phyloP scores from a whole-genome alignment of 1,140 invertebrate genomes.

The Helicoverpa armigera region DNA sequence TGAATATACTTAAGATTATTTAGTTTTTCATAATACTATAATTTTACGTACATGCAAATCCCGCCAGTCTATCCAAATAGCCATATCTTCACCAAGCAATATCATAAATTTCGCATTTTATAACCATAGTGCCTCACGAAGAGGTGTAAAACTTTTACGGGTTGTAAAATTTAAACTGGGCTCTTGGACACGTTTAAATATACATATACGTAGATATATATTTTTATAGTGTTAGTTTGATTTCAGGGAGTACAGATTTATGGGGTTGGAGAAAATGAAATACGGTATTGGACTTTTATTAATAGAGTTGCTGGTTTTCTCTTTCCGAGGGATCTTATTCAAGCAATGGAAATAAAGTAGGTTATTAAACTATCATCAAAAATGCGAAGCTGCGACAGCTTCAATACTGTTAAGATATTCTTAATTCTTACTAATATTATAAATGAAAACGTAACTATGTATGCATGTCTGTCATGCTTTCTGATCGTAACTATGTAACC shows the following conservation, averaged over 20 bases:
- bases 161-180: conserved; percentile 33
- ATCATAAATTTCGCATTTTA: conserved; percentile 34
- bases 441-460: too few relatives aligned
- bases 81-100: conserved; percentile 13
- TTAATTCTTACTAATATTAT: too few relatives aligned
- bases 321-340: too few relatives aligned
- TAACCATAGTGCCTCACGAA: conserved; percentile 3
- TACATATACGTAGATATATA: neutral
- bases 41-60: conserved; percentile 22
- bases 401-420: too few relatives aligned
- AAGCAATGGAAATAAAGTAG: too few relatives aligned
- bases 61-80: conserved; percentile 11
- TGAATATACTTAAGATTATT: neutral
- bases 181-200: conserved; percentile 25
- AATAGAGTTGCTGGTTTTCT: too few relatives aligned
- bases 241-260: neutral
- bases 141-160: conserved; percentile 41
- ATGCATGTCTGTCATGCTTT: too few relatives aligned
- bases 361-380: too few relatives aligned
- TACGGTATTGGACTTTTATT: too few relatives aligned
- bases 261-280: neutral
- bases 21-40: neutral
- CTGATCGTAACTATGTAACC: too few relatives aligned
- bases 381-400: too few relatives aligned
- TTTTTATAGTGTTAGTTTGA: neutral